A percentile compares a stretch with the other conserved stretches of the same genome.
phyloP scores from a whole-genome alignment of 2,113 vertebrate genomes.

The Ascaphus truei region DNA sequence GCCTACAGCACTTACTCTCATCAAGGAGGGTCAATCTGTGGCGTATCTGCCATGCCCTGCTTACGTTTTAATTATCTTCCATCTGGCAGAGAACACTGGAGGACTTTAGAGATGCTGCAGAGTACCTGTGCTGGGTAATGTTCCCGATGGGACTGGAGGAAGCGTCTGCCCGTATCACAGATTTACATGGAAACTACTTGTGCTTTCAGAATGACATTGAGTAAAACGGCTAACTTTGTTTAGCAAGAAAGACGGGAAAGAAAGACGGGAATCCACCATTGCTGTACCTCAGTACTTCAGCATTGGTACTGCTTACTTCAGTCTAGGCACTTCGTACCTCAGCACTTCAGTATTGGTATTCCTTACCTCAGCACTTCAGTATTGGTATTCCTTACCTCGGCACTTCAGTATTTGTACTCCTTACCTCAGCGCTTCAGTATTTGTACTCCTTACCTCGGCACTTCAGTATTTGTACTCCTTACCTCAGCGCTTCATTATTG shows the following conservation, averaged over 20 bases:
- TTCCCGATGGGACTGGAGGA: constrained; percentile 12
- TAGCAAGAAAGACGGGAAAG: constrained; percentile 3
- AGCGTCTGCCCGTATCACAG: constrained; percentile 25
- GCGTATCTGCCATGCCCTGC: constrained; percentile 33
- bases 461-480: too few species aligned
- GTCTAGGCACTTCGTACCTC: too few species aligned
- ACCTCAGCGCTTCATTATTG: too few species aligned
- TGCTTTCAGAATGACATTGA: constrained; percentile 18
- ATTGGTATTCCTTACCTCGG: too few species aligned
- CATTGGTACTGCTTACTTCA: too few species aligned
- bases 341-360: too few species aligned
- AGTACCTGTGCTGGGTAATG: constrained; percentile 1
- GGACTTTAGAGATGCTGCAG: constrained; percentile 40
- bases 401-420: too few species aligned
- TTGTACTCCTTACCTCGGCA: too few species aligned
- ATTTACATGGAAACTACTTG: constrained; percentile 34
- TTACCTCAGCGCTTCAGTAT: too few species aligned
- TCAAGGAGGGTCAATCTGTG: constrained; percentile 40
- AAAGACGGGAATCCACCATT: too few species aligned
- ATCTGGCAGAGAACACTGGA: constrained; percentile 37
- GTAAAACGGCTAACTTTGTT: constrained; percentile 5
- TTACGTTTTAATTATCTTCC: constrained; percentile 54
- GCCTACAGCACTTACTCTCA: constrained; percentile 24
- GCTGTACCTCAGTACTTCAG: too few species aligned
- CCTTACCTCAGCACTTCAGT: too few species aligned